These are phyloP conservation scores for Siphlonurus alternatus DNA, from an alignment of 2,888 invertebrate species.

Conservation along the genomic window DNA sequence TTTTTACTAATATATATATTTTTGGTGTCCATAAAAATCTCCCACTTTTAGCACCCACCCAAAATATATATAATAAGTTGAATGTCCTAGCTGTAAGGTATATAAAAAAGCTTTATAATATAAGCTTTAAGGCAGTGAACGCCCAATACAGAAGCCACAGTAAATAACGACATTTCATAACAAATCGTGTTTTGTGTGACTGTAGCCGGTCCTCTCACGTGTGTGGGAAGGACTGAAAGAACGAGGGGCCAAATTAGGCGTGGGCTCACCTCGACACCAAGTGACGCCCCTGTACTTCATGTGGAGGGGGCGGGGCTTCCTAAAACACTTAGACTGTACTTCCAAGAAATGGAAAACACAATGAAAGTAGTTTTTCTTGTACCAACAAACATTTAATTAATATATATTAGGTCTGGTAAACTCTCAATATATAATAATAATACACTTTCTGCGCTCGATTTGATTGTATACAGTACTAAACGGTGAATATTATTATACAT, in stretches of 20 bases:
- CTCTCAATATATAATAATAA: too few species aligned
- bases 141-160: background rate
- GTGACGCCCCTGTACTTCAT: too few species aligned
- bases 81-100: background rate
- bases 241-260: background rate
- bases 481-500: too few species aligned
- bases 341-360: too few species aligned
- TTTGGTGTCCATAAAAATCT: background rate
- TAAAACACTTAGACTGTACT: too few species aligned
- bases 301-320: too few species aligned
- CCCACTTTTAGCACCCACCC: background rate
- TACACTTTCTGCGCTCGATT: too few species aligned
- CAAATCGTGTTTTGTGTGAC: background rate
- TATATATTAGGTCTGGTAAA: too few species aligned
- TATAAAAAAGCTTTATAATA: background rate
- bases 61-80: background rate
- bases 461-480: too few species aligned
- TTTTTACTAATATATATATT: background rate
- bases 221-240: background rate
- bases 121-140: background rate
- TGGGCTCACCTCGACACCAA: too few species aligned
- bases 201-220: background rate
- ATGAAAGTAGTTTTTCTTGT: too few species aligned
- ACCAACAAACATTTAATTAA: too few species aligned
- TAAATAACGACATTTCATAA: background rate